Percentiles rank a stretch among this genome's conserved stretches.
Conservation (phyloP, 2,888 invertebrate species). For the Volucella inanis region DNA sequence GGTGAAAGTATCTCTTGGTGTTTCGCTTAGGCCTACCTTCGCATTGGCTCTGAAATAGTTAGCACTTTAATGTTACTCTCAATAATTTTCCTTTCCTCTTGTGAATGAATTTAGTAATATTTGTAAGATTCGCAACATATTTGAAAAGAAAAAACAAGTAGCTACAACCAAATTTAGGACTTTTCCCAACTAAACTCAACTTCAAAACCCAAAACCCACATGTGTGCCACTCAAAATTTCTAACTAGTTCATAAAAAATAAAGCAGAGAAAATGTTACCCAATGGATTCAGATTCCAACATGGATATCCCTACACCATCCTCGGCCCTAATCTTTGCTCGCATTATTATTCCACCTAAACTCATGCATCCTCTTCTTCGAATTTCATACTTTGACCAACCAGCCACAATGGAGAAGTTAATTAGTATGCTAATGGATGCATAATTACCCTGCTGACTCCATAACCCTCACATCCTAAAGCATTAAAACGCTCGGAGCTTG, state of each 20-base stretch:
- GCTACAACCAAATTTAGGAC: too few relatives aligned
- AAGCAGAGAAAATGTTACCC: conserved; percentile 25
- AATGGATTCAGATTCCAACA: not conserved
- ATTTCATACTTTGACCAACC: conserved; percentile 26
- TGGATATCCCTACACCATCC: not conserved
- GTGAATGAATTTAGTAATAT: too few relatives aligned
- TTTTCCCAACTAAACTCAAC: not conserved
- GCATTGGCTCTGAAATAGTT: too few relatives aligned
- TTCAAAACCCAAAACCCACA: not conserved
- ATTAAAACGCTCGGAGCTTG: not conserved
- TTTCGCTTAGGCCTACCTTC: too few relatives aligned
- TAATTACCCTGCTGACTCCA: conserved; percentile 48
- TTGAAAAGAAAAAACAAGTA: too few relatives aligned
- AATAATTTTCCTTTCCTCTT: too few relatives aligned
- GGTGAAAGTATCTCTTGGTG: too few relatives aligned
- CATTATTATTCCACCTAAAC: conserved; percentile 8
- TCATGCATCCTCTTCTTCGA: conserved; percentile 16
- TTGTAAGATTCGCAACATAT: too few relatives aligned
- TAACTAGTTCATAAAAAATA: conserved; percentile 45
- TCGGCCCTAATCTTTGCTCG: conserved; percentile 3
- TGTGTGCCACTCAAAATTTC: conserved; percentile 14
- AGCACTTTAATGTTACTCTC: too few relatives aligned
- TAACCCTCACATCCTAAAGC: conserved; percentile 15
- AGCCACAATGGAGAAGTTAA: conserved; percentile 61
- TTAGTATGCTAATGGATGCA: conserved; percentile 68